phyloP scores from a whole-genome alignment of 1,140 invertebrate genomes.

The Hydropsyche tenuis region DNA sequence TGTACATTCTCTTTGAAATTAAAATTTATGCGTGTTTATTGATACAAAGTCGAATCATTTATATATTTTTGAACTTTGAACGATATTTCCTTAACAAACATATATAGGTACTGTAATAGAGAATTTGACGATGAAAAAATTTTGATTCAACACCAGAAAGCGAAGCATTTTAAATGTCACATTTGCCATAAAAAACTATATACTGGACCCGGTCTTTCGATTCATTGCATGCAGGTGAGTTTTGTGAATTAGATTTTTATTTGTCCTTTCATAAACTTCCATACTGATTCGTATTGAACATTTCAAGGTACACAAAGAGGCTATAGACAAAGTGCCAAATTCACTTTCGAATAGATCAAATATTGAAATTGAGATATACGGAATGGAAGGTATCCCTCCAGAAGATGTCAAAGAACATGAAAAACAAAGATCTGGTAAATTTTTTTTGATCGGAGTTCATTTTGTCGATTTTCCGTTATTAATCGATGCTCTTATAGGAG shows the following conservation, averaged over 20 bases:
- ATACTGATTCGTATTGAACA: constrained; percentile 1
- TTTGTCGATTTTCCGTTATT: not conserved
- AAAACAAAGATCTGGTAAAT: constrained; percentile 75
- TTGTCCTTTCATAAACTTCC: not conserved
- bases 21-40: not conserved
- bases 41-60: too few species aligned
- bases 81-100: constrained; percentile 50
- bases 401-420: constrained; percentile 95
- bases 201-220: constrained; percentile 96
- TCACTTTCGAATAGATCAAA: constrained; percentile 96
- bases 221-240: constrained; percentile 98
- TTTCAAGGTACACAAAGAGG: constrained; percentile 96
- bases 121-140: constrained; percentile 99
- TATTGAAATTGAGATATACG: constrained; percentile 99
- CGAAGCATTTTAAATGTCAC: constrained; percentile 99
- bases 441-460: not conserved
- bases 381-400: constrained; percentile 99
- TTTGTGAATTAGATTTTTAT: not conserved
- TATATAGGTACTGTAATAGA: constrained; percentile 95
- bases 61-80: constrained; percentile 48
- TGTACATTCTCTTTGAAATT: too few species aligned
- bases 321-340: constrained; percentile 99
- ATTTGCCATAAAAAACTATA: constrained; percentile 99
- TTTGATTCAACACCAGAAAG: constrained; percentile 99
- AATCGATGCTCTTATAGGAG: constrained; percentile 38